phyloP scores from a whole-genome alignment of 2,797 vertebrate species.

The Odontamblyopus lacepedii region DNA sequence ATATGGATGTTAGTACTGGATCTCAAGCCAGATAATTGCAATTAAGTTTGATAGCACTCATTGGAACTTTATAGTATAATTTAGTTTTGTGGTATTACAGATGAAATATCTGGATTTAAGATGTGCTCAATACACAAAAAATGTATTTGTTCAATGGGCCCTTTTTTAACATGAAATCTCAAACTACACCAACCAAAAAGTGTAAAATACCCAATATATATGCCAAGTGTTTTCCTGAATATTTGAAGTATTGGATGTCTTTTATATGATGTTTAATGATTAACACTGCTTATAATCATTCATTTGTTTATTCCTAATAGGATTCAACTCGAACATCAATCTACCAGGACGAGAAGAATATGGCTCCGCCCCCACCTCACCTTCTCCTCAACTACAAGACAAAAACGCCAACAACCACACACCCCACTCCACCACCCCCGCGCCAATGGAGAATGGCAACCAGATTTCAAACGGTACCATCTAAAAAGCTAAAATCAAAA shows the following conservation, averaged over 20 bases:
- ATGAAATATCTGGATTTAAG: neutral
- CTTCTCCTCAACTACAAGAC: slow-evolving; percentile 85
- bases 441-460: slow-evolving; percentile 91
- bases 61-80: neutral
- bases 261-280: neutral
- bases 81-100: neutral
- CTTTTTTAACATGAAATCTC: neutral
- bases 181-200: neutral
- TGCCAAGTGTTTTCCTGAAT: neutral
- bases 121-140: neutral
- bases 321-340: slow-evolving; percentile 93
- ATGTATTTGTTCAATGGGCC: neutral
- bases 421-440: slow-evolving; percentile 73
- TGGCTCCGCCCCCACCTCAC: slow-evolving; percentile 76
- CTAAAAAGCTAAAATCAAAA: neutral
- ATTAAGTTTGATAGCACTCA: no score
- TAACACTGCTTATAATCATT: neutral
- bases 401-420: slow-evolving; percentile 93
- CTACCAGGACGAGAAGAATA: slow-evolving; percentile 84
- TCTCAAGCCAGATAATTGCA: no score
- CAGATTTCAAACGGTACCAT: slow-evolving; percentile 88
- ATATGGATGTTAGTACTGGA: no score
- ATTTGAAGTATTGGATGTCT: neutral
- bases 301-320: slow-evolving; percentile 57
- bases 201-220: no score